Percentiles rank a stretch among this genome's conserved stretches.
Conservation (phyloP, 2,888 invertebrate genomes). For the Tenthredo notha region DNA sequence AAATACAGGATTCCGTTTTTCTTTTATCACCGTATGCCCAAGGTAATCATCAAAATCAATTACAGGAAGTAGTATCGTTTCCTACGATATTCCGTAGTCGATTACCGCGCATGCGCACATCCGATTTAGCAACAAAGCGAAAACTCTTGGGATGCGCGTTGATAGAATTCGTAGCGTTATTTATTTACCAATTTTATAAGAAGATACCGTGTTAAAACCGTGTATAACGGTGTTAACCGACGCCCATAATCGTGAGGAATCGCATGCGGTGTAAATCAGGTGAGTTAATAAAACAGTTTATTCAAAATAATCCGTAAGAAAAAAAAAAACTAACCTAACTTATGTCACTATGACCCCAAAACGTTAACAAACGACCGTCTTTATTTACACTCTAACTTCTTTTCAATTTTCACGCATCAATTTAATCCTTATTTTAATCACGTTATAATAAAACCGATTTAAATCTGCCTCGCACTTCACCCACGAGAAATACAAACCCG, state of each 20-base stretch:
- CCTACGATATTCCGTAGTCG: not conserved
- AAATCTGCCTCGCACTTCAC: not conserved
- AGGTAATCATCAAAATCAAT: not conserved
- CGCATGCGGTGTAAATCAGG: slow-evolving; percentile 58
- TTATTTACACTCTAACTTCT: not conserved
- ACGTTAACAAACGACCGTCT: slow-evolving; percentile 21
- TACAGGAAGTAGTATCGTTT: not conserved
- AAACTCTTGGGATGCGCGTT: slow-evolving; percentile 54
- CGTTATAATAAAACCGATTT: not conserved
- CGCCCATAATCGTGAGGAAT: slow-evolving; percentile 52
- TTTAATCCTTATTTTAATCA: not conserved
- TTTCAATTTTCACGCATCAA: not conserved
- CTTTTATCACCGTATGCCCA: not conserved
- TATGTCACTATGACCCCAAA: slow-evolving; percentile 42
- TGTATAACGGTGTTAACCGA: slow-evolving; percentile 53
- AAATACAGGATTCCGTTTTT: not conserved
- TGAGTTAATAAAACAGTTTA: slow-evolving; percentile 53
- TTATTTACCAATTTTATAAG: slow-evolving; percentile 46
- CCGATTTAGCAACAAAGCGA: slow-evolving; percentile 56
- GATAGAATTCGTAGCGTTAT: slow-evolving; percentile 48
- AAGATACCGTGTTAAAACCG: slow-evolving; percentile 52
- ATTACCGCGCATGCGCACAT: slow-evolving; percentile 36
- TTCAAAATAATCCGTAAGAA: slow-evolving; percentile 3
- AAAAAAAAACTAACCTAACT: slow-evolving; percentile 58
- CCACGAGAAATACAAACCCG: not conserved